A percentile compares a stretch with the other conserved stretches of the same genome.
phyloP scores from a whole-genome alignment of 2,888 invertebrate species.

The Notodonta dromedarius region DNA sequence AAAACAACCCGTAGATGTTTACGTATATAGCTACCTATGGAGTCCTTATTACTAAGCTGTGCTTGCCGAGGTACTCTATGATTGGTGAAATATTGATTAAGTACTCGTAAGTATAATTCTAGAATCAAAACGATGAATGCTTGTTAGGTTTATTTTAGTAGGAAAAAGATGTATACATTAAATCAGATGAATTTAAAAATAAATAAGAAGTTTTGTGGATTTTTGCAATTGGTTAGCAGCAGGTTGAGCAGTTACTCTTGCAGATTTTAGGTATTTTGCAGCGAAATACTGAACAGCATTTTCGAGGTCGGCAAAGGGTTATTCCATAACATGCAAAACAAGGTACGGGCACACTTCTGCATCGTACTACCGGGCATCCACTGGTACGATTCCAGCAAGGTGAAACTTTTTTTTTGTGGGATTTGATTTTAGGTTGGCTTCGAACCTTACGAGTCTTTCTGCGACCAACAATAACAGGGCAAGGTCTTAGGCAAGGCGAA shows the following conservation, averaged over 20 bases:
- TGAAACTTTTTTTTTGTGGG: constrained; percentile 60
- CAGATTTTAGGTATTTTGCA: constrained; percentile 32
- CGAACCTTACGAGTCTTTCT: constrained; percentile 52
- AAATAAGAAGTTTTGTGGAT: constrained; percentile 4
- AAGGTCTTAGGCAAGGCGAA: constrained; percentile 64
- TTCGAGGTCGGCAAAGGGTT: constrained; percentile 47
- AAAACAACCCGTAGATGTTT: too few relatives aligned
- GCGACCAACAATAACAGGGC: constrained; percentile 62
- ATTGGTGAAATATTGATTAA: too few relatives aligned
- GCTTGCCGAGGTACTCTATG: too few relatives aligned
- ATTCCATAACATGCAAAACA: constrained; percentile 46
- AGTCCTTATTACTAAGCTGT: too few relatives aligned
- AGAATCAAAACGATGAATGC: too few relatives aligned
- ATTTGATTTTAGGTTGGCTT: constrained; percentile 62
- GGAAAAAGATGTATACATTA: neutral
- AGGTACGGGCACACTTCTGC: constrained; percentile 62
- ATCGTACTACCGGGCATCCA: constrained; percentile 61
- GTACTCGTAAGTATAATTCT: too few relatives aligned
- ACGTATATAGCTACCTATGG: too few relatives aligned
- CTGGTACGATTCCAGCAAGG: constrained; percentile 67
- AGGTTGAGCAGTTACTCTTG: constrained; percentile 42
- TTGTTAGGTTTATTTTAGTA: neutral
- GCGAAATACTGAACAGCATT: constrained; percentile 41
- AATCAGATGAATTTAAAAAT: neutral
- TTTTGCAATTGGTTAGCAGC: constrained; percentile 26